A percentile compares a stretch with the other conserved stretches of the same genome.
These are phyloP conservation scores for Typhlomys cinereus DNA, from an alignment of 2,113 vertebrate species.

Conservation along the genomic window DNA sequence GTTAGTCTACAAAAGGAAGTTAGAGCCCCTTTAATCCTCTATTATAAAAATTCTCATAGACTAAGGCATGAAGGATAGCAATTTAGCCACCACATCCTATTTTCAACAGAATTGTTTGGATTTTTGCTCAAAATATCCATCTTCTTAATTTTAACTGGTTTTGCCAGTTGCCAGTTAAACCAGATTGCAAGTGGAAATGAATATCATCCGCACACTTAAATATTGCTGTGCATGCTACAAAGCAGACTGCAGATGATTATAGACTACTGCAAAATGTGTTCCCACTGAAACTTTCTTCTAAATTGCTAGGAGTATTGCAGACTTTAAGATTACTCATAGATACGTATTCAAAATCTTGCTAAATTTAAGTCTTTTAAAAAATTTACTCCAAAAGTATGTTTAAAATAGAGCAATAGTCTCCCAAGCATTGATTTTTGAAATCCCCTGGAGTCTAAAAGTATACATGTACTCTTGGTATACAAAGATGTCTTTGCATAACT, in stretches of 20 bases:
- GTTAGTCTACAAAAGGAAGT: not conserved
- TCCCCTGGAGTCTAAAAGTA: not conserved
- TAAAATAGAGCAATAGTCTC: not conserved
- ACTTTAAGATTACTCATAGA: constrained; percentile 46
- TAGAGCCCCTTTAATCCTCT: constrained; percentile 49
- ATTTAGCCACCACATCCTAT: constrained; percentile 65
- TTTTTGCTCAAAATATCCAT: constrained; percentile 69
- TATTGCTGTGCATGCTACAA: constrained; percentile 76
- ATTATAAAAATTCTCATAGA: constrained; percentile 66
- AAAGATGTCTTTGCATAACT: not conserved
- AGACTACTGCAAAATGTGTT: constrained; percentile 67
- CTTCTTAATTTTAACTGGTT: constrained; percentile 74
- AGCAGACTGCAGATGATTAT: constrained; percentile 75
- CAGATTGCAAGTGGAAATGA: constrained; percentile 80
- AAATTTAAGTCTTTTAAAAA: not conserved
- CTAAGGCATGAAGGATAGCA: constrained; percentile 6
- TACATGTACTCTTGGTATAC: not conserved
- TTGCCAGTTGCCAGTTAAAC: constrained; percentile 76
- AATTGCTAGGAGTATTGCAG: constrained; percentile 60
- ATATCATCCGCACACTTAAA: constrained; percentile 77
- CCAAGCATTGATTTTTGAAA: not conserved
- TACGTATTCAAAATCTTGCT: constrained; percentile 38
- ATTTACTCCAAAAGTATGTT: constrained; percentile 6
- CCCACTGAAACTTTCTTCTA: constrained; percentile 65
- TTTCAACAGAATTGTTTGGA: constrained; percentile 70